These are phyloP conservation scores for Polietes domitor DNA, from an alignment of 2,888 invertebrate genomes.

Conservation along the genomic window DNA sequence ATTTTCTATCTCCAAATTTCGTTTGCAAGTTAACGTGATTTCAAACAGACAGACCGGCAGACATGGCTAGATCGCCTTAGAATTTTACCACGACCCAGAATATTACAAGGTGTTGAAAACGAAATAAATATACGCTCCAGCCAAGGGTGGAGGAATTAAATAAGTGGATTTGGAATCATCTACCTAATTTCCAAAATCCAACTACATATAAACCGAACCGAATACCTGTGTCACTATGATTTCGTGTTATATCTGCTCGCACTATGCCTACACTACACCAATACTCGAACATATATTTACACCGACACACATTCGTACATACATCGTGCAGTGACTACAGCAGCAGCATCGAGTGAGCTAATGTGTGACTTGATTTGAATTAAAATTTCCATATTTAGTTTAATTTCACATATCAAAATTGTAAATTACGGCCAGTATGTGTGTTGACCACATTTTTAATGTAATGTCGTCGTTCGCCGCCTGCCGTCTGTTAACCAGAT, in stretches of 20 bases:
- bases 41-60: too few relatives aligned
- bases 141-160: too few relatives aligned
- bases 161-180: too few relatives aligned
- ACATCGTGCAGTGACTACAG: neutral
- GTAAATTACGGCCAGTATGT: conserved; percentile 46
- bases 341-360: neutral
- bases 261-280: conserved; percentile 41
- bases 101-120: too few relatives aligned
- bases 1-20: too few relatives aligned
- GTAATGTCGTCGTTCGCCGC: conserved; percentile 21
- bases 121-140: too few relatives aligned
- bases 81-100: too few relatives aligned
- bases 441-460: conserved; percentile 64
- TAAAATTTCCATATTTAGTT: conserved; percentile 61
- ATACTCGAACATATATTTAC: neutral
- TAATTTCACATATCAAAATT: conserved; percentile 61
- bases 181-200: too few relatives aligned
- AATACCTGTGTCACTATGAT: neutral
- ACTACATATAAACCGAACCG: neutral
- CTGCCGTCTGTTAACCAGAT: neutral
- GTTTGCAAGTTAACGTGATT: too few relatives aligned
- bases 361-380: conserved; percentile 49
- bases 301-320: neutral
- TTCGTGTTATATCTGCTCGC: neutral
- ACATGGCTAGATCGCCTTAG: too few relatives aligned